Percentiles rank a stretch among this genome's conserved stretches.
Conservation (phyloP, 2,888 invertebrate species). For the Polia nebulosa region DNA sequence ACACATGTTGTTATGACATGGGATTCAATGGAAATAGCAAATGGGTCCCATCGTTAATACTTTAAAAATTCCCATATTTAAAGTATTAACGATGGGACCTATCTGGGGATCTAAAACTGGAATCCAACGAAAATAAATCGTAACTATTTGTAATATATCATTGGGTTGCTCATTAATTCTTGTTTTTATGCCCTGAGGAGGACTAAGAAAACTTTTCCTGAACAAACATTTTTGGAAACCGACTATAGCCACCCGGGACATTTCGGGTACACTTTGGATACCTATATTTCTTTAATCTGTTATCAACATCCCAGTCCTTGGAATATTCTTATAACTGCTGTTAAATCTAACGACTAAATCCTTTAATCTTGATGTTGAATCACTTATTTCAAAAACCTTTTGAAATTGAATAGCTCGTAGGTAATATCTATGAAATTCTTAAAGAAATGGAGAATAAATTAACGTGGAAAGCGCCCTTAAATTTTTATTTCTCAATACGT, state of each 20-base stretch:
- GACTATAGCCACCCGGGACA: constrained; percentile 12
- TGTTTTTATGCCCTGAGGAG: constrained; percentile 38
- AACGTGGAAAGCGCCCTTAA: neutral
- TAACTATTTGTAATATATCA: constrained; percentile 34
- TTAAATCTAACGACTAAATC: neutral
- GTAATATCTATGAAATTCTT: neutral
- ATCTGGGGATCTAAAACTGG: too few relatives aligned
- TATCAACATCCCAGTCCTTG: constrained; percentile 16
- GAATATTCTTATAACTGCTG: neutral
- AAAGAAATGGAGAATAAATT: constrained; percentile 20
- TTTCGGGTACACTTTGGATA: constrained; percentile 9
- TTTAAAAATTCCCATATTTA: too few relatives aligned
- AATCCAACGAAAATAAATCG: too few relatives aligned
- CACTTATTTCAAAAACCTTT: neutral
- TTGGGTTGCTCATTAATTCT: constrained; percentile 47
- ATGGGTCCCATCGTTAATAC: too few relatives aligned
- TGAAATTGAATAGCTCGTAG: neutral
- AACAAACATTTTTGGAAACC: constrained; percentile 42
- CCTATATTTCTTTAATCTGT: constrained; percentile 28
- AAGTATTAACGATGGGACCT: too few relatives aligned
- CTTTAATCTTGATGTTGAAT: too few relatives aligned
- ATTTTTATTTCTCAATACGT: neutral
- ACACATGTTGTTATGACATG: too few relatives aligned
- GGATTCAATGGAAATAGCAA: too few relatives aligned
- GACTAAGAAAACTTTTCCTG: constrained; percentile 37